phyloP scores from a whole-genome alignment of 2,797 vertebrate genomes.

The Notamacropus eugenii region DNA sequence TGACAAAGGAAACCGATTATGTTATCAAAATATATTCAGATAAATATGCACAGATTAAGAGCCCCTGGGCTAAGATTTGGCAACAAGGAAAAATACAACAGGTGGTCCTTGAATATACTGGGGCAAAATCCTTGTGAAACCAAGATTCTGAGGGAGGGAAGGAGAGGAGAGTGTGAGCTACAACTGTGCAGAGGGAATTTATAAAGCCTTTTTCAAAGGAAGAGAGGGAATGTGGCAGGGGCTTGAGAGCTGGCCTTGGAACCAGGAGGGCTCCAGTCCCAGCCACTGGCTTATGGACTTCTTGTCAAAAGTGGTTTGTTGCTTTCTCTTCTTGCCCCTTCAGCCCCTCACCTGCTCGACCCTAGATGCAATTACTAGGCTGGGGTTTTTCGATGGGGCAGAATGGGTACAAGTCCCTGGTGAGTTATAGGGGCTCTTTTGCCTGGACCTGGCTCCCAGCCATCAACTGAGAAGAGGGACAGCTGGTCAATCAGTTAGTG shows the following conservation, averaged over 20 bases:
- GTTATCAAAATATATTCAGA: not conserved
- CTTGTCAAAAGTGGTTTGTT: not conserved
- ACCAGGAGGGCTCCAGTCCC: too few species aligned
- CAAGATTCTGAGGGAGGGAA: not conserved
- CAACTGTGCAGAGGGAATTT: not conserved
- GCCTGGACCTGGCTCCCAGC: not conserved
- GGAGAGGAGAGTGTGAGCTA: too few species aligned
- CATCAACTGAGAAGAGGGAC: slow-evolving; percentile 55
- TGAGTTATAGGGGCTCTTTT: not conserved
- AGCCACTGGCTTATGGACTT: not conserved
- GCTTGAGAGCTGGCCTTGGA: not conserved
- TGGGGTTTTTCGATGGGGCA: not conserved
- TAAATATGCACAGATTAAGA: not conserved
- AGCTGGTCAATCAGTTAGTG: not conserved
- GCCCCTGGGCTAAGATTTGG: not conserved
- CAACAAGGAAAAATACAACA: not conserved
- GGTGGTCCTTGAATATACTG: not conserved
- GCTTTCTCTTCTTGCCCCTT: not conserved
- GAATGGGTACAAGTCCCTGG: not conserved
- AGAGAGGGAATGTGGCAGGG: not conserved
- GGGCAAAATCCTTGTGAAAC: not conserved
- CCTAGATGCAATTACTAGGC: not conserved
- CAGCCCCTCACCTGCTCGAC: not conserved
- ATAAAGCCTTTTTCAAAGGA: not conserved
- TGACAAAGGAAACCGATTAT: not conserved